Percentiles rank a stretch among this genome's conserved stretches.
Evolutionary conservation across 2,113 vertebrate species (phyloP).

Genomic region (Myxocyprinus asiaticus): DNA sequence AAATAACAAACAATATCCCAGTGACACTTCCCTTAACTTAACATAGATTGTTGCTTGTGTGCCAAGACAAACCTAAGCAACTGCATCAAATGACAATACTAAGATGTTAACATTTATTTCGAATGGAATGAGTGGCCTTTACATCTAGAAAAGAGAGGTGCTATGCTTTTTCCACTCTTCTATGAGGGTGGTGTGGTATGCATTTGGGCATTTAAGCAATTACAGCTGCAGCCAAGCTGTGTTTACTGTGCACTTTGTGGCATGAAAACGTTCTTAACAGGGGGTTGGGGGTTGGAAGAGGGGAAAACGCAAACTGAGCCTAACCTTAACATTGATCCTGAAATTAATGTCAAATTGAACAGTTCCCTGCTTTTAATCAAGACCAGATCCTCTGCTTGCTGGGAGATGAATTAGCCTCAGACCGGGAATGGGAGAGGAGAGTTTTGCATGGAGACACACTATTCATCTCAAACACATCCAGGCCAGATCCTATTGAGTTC

Average conservation of each 20-base stretch:
- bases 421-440: constrained; percentile 4
- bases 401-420: constrained; percentile 44
- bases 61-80: neutral
- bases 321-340: constrained; percentile 51
- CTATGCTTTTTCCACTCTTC: constrained; percentile 35
- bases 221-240: constrained; percentile 49
- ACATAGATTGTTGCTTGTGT: neutral
- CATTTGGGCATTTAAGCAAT: constrained; percentile 44
- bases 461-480: constrained; percentile 55
- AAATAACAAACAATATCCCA: constrained; percentile 30
- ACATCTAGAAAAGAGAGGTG: neutral
- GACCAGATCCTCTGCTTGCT: constrained; percentile 49
- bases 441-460: constrained; percentile 42
- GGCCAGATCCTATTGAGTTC: constrained; percentile 33
- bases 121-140: constrained; percentile 16
- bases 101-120: constrained; percentile 15
- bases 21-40: constrained; percentile 23
- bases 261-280: constrained; percentile 39
- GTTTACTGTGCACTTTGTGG: constrained; percentile 43
- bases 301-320: constrained; percentile 36
- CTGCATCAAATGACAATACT: constrained; percentile 20
- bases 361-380: constrained; percentile 50
- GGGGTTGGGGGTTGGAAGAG: constrained; percentile 35
- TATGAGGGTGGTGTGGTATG: constrained; percentile 41
- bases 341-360: constrained; percentile 57